Evolutionary conservation across 2,797 vertebrate species (phyloP).

Genomic region (Lutjanus argentimaculatus): DNA sequence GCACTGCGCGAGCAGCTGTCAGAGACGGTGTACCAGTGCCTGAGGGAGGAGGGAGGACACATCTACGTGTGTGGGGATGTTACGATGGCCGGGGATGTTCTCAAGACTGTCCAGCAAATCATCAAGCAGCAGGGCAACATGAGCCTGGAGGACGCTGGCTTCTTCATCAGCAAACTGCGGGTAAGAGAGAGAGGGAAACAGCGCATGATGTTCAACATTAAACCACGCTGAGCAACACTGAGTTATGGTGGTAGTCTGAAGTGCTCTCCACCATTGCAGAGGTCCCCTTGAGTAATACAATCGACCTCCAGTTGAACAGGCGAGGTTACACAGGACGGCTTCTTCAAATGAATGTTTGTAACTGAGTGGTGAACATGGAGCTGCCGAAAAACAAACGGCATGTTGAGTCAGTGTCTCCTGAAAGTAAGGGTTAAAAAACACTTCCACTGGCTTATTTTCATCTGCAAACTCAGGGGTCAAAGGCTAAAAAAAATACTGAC

Average conservation of each 20-base stretch:
- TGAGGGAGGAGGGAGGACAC: constrained; percentile 95
- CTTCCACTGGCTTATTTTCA: constrained; percentile 17
- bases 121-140: constrained; percentile 92
- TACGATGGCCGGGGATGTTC: constrained; percentile 97
- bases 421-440: constrained; percentile 14
- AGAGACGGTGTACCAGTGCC: constrained; percentile 90
- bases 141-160: constrained; percentile 91
- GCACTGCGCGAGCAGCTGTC: constrained; percentile 95
- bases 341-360: not conserved
- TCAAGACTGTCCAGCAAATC: constrained; percentile 95
- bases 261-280: not conserved
- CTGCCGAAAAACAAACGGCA: not conserved
- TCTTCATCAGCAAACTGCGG: constrained; percentile 96
- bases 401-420: constrained; percentile 10
- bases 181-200: constrained; percentile 78
- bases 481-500: constrained; percentile 13
- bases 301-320: not conserved
- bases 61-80: constrained; percentile 98
- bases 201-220: not conserved
- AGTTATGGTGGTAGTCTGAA: not conserved
- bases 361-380: not conserved
- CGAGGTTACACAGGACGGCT: not conserved
- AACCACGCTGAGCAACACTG: not conserved
- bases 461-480: constrained; percentile 24
- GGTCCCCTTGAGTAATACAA: constrained; percentile 4